Evolutionary conservation across 1,140 invertebrate species (phyloP), one percentile per base, ranked within the genome.

Genomic region (Achatina immaculata): DNA sequence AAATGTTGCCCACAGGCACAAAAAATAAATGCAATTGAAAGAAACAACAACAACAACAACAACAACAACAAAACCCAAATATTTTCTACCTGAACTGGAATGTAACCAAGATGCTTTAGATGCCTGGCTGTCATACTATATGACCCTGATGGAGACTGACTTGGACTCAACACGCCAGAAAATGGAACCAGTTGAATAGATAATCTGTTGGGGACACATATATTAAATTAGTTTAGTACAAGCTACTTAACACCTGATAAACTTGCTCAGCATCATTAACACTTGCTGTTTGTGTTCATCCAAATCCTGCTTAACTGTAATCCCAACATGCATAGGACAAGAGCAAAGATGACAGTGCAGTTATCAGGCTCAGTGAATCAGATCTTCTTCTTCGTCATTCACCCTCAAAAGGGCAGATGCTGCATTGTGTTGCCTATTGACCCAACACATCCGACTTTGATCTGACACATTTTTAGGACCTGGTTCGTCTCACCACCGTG

Each of bases 161-260:
- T 34, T 24, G 28, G n/a, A 21, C 45, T 3, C 19, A 73, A 6
- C 1, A 51, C n/a, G 9, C 71, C 71, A 73, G 42, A 34, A n/a
- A 73, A 73, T 43, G 71, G 71, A 19, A 73, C 43, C 43, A 73
- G 28, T 31, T 73, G 71, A 43, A 73, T 43, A 24, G 43, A 42
- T 11, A 73, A 14, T n/a, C 71, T 73, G 71, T 43, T 7, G 24
- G 34, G 7, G 16, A 14, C 2, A 69, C 24, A 38, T 31, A 36
- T n/a, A 66, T n/a, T 28, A 19, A 66, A 66, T 16, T 9, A 28
- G 9, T n/a, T 31, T 9, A 19, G 7, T 66, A 7, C 19, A 66
- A 19, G 11, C 19, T 9, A 51, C 24, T 24, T 14, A 51, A 11
- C 24, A 24, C 24, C 11, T 51, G 48, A 24, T 24, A 51, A 51